A percentile compares a stretch with the other conserved stretches of the same genome.
Conservation (phyloP, 2,888 invertebrate genomes). For the Cepaea hortensis region DNA sequence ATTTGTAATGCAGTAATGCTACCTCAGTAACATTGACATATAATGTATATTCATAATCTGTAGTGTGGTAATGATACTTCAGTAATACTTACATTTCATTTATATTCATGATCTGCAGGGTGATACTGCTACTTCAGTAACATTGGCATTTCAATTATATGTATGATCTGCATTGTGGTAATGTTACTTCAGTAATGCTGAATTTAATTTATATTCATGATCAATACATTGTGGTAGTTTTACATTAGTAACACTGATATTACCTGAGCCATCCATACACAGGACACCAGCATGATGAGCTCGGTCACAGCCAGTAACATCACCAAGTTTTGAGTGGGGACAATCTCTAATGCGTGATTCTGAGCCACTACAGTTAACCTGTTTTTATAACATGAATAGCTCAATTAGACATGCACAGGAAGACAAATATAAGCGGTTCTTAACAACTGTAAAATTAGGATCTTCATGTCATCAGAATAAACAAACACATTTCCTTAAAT, state of each 20-base stretch:
- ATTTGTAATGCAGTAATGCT: too few relatives aligned
- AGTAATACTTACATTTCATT: background rate
- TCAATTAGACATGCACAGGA: background rate
- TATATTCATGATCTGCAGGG: too few relatives aligned
- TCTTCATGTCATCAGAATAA: background rate
- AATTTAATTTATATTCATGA: too few relatives aligned
- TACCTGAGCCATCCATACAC: conserved; percentile 64
- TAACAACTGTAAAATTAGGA: background rate
- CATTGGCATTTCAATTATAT: too few relatives aligned
- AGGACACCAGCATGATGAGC: conserved; percentile 66
- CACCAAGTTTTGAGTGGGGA: conserved; percentile 57
- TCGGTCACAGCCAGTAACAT: conserved; percentile 57
- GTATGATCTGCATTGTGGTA: too few relatives aligned
- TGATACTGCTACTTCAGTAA: too few relatives aligned
- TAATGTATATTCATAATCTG: too few relatives aligned
- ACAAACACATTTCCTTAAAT: too few relatives aligned
- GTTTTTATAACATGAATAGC: background rate
- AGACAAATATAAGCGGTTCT: background rate
- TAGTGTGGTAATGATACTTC: too few relatives aligned
- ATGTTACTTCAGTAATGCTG: too few relatives aligned
- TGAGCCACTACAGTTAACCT: conserved; percentile 61
- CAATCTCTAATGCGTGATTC: conserved; percentile 62
- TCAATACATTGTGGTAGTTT: too few relatives aligned
- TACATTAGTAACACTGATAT: conserved; percentile 2
- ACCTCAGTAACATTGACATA: too few relatives aligned